A percentile compares a stretch with the other conserved stretches of the same genome.
Evolutionary conservation across 2,113 vertebrate species (phyloP).

Genomic region (Thymallus thymallus): DNA sequence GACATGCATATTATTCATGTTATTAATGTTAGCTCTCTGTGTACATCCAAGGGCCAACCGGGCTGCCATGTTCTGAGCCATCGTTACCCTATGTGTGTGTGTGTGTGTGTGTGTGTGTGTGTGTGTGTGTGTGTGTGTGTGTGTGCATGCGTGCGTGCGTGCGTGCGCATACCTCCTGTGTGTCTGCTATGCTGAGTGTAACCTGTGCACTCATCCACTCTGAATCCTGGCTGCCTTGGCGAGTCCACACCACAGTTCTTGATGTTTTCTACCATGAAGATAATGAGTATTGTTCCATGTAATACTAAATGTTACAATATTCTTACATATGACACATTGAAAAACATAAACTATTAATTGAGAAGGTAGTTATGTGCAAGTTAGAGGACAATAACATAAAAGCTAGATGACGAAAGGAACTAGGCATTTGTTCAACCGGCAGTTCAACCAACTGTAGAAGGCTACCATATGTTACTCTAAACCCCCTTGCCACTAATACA

Average conservation of each 20-base stretch:
- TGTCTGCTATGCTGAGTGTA: constrained; percentile 41
- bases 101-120: no score
- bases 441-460: not conserved
- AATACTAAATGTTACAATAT: not conserved
- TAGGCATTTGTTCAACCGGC: not conserved
- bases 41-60: not conserved
- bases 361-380: no score
- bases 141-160: not conserved
- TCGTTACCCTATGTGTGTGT: no score
- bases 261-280: constrained; percentile 53
- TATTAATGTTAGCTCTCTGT: no score
- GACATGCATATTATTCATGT: no score
- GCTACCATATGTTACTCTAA: not conserved
- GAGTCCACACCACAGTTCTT: constrained; percentile 63
- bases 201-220: constrained; percentile 68
- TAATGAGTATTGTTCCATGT: not conserved
- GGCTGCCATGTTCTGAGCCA: not conserved
- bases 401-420: not conserved
- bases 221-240: constrained; percentile 55
- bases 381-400: not conserved
- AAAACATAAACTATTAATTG: no score
- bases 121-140: not conserved
- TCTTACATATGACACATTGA: no score
- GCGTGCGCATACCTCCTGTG: constrained; percentile 41
- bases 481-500: no score